Base-by-base conservation (phyloP, 2,888 invertebrate species). In the Archips crataeganus region DNA sequence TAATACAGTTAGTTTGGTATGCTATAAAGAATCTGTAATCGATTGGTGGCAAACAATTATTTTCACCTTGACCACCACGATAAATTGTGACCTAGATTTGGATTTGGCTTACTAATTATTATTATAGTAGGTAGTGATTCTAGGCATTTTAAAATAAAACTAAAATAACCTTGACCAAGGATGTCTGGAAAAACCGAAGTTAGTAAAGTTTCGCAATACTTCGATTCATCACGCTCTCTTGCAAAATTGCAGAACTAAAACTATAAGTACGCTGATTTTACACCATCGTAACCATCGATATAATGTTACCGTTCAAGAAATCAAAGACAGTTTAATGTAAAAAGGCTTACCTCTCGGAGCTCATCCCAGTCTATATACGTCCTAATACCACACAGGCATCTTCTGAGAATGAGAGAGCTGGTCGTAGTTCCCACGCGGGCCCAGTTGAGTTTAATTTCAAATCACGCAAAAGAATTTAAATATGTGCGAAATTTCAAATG, bases 151-250 rank as follows among this genome's bases (percentile, higher is more conserved):
- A 62, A 60, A 69, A 60, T 51, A 39, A 32, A 42, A 11, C 64
- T 64, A 32, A 47, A 60, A 13, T 61, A 60, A 34, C 74, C 74
- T 74, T 64, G 74, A 65, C 65, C 74, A 70, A 49, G 69, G 61
- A 49, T 59, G 69, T 65, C 69, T 65, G 59, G 66, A 74, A 65
- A 65, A 65, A 65, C 63, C 23, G 49, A 34, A 63, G 59, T 39
- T 45, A 57, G 65, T 45, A 51, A 34, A 23, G 32, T 70, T 64
- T 74, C 69, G 69, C 32, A 72, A 72, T 23, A 39, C 36, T 54
- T 64, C 65, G 39, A 70, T 74, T 74, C 54, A 10, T 13, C 45
- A 60, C 65, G 74, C 49, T 69, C 15, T 73, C 64, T 74, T 65
- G 69, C 65, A 36, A 70, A 70, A 70, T 74, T 6, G 15, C 60